Evolutionary conservation across 2,888 invertebrate genomes (phyloP), one percentile per base, ranked within the genome.

Genomic region (Ophioninae sp.): DNA sequence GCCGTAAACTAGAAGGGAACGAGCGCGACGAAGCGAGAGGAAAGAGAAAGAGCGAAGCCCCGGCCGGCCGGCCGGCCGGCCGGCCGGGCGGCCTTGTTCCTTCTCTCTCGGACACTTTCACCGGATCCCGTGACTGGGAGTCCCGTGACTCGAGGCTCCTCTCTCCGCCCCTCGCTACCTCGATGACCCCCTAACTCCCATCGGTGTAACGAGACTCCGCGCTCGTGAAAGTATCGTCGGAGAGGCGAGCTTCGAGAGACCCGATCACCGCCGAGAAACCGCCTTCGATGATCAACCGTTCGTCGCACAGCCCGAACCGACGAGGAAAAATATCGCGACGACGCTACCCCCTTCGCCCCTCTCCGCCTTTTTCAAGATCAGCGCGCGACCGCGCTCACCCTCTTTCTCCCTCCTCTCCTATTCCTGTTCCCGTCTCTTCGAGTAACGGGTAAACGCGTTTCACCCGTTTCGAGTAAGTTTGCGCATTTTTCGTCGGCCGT

Each of bases 71-170:
- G n/a, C n/a, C n/a, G n/a, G n/a, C n/a, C n/a, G n/a, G n/a, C n/a
- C n/a, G n/a, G n/a, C n/a, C n/a, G n/a, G n/a, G n/a, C n/a, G 85
- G 87, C 86, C 85, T 87, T 85, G 85, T 86, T 84, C 87, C 84
- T 81, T 85, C 86, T 88, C 87, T 76, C 85, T 87, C 85, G 85
- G 89, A 89, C 88, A 90, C 90, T 90, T 90, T 90, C 91, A 89
- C 89, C 89, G 86, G 88, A 88, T 89, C 89, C 89, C 89, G 88
- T 89, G 88, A 89, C 91, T 89, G 70, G 86, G 78, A 88, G 88
- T 90, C 89, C 88, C 89, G 88, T 89, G 90, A 90, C 88, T 89
- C 82, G 74, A n/a, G 78, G 62, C 74, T 30, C 30, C 76, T 79
- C 82, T 79, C 82, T 85, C 78, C 77, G 79, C 74, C 64, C 83